Percentiles rank a stretch among this genome's conserved stretches.
These are phyloP conservation scores for Eumerus sabulonum DNA, from an alignment of 2,888 invertebrate genomes.

Conservation along the genomic window DNA sequence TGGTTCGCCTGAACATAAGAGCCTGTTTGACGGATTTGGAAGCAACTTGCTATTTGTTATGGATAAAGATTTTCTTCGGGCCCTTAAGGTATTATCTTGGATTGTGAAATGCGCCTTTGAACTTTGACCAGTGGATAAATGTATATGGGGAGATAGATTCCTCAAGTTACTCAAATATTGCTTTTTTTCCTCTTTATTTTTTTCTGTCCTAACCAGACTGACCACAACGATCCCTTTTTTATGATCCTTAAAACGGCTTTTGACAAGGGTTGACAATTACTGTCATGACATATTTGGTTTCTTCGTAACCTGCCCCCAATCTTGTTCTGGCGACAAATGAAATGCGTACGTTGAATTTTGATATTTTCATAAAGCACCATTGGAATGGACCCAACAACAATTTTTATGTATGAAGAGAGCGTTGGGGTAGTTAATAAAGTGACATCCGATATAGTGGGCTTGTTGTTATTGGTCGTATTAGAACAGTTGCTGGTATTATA, in stretches of 20 bases:
- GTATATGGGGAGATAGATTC: conserved; percentile 19
- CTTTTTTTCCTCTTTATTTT: conserved; percentile 8
- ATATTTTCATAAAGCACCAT: conserved; percentile 49
- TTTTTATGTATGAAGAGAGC: neutral
- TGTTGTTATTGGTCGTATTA: conserved; percentile 40
- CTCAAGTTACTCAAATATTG: conserved; percentile 47
- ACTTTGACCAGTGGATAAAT: conserved; percentile 18
- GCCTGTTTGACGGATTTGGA: neutral
- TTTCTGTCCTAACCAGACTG: conserved; percentile 28
- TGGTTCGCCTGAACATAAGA: neutral
- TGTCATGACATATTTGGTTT: conserved; percentile 49
- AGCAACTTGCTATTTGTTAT: conserved; percentile 14
- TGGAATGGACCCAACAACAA: neutral
- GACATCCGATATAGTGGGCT: conserved; percentile 43
- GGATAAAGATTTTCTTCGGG: neutral
- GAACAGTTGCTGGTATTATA: conserved; percentile 16
- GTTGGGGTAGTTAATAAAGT: conserved; percentile 39
- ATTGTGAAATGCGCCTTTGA: neutral
- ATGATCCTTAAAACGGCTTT: conserved; percentile 38
- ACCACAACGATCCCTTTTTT: conserved; percentile 49
- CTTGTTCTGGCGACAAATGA: conserved; percentile 35
- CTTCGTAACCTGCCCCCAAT: conserved; percentile 33
- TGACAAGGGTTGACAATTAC: conserved; percentile 61
- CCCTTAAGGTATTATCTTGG: conserved; percentile 6
- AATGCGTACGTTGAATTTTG: conserved; percentile 58